phyloP scores from a whole-genome alignment of 37 sponge, comb jelly and placozoan genomes.

The Eunapius fragilis region DNA sequence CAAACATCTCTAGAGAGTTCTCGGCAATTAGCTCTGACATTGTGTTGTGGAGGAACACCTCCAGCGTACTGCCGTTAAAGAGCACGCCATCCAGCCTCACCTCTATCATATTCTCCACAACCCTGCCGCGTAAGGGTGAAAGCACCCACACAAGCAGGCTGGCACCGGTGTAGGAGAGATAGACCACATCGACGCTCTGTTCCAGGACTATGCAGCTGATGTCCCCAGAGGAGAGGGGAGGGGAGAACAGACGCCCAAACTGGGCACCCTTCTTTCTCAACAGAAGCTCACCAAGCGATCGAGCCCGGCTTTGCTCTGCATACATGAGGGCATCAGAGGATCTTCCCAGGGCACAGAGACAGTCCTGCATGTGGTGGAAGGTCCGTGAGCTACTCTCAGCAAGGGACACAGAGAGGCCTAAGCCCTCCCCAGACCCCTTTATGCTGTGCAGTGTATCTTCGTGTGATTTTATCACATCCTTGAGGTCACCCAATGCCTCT shows the following conservation, averaged over 20 bases:
- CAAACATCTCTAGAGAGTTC: conserved; percentile 49
- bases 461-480: conserved; percentile 31
- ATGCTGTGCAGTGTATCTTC: conserved; percentile 54
- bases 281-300: conserved; percentile 76
- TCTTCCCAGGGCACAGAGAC: conserved; percentile 50
- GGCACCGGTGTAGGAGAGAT: conserved; percentile 58
- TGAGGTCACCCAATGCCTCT: conserved; percentile 33
- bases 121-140: conserved; percentile 13
- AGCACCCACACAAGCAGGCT: conserved; percentile 61
- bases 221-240: conserved; percentile 47
- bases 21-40: conserved; percentile 40
- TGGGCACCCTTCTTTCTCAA: conserved; percentile 34
- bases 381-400: conserved; percentile 66
- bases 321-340: conserved; percentile 46
- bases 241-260: not conserved
- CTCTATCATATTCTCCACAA: conserved; percentile 27
- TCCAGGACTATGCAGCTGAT: conserved; percentile 30
- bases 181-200: conserved; percentile 32
- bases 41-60: conserved; percentile 42
- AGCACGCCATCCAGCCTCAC: conserved; percentile 46
- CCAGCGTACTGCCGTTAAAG: conserved; percentile 62
- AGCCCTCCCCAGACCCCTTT: conserved; percentile 60
- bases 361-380: conserved; percentile 67
- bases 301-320: conserved; percentile 70
- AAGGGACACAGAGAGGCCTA: conserved; percentile 66